phyloP scores from a whole-genome alignment of 2,113 vertebrate species.

The Phyllostomus discolor region DNA sequence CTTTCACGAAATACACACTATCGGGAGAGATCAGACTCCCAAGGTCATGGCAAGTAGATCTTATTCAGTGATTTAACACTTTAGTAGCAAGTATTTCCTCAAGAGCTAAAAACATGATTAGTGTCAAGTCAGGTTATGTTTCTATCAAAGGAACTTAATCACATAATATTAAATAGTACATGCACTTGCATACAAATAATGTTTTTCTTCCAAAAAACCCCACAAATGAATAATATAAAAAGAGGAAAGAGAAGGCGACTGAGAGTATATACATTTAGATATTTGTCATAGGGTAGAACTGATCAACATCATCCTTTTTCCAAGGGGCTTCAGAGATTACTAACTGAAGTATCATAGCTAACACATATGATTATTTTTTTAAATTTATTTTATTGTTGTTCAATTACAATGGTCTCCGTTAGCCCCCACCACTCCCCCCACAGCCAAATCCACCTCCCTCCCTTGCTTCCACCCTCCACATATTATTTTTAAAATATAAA shows the following conservation, averaged over 20 bases:
- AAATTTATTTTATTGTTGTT: too few species aligned
- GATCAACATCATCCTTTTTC: background rate
- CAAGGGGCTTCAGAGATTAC: background rate
- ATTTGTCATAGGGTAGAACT: background rate
- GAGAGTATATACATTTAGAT: background rate
- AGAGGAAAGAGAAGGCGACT: background rate
- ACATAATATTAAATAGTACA: background rate
- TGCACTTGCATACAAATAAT: background rate
- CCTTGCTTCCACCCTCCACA: background rate
- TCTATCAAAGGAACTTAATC: background rate
- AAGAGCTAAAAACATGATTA: slow-evolving; percentile 18
- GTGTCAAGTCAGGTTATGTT: background rate
- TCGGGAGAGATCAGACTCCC: background rate
- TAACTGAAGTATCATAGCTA: background rate
- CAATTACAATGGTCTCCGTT: too few species aligned
- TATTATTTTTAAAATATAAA: background rate
- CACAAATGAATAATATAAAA: background rate
- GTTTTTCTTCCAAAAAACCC: background rate
- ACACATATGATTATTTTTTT: background rate
- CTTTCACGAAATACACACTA: background rate
- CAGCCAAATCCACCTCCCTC: too few species aligned
- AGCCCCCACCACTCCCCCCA: too few species aligned
- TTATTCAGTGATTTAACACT: background rate
- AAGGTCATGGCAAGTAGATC: background rate
- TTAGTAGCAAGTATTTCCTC: background rate